Conservation (phyloP, 1,140 invertebrate genomes). For the Brachionus angularis region DNA sequence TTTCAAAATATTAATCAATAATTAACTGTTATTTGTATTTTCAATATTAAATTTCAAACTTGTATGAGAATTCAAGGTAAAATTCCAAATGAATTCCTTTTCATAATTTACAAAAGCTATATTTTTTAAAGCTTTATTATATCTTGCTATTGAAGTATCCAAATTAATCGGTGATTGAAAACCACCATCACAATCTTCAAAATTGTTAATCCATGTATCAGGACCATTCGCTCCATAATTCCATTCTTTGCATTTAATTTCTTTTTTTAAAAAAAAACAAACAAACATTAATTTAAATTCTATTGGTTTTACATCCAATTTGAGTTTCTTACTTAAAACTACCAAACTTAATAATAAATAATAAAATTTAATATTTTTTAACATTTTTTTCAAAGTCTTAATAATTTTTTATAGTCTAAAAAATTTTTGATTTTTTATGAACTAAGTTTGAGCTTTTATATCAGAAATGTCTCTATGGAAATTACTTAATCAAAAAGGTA, state of each 20-base stretch:
- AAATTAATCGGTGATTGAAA: slow-evolving; percentile 35
- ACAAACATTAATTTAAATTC: no score
- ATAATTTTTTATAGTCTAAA: no score
- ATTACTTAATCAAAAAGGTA: no score
- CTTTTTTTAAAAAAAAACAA: neutral
- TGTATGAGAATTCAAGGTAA: slow-evolving; percentile 11
- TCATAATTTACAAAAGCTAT: slow-evolving; percentile 46
- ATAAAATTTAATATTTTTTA: no score
- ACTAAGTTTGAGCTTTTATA: no score
- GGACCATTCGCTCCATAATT: slow-evolving; percentile 46
- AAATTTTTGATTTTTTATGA: no score
- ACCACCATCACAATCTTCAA: slow-evolving; percentile 37
- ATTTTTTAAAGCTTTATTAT: slow-evolving; percentile 45
- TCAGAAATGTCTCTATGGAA: no score
- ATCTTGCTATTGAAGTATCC: slow-evolving; percentile 44
- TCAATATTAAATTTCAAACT: neutral
- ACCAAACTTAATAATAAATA: no score
- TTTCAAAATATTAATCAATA: neutral
- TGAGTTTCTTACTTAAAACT: neutral
- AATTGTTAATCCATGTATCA: slow-evolving; percentile 46
- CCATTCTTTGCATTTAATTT: neutral
- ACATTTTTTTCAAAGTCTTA: no score
- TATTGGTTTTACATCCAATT: neutral
- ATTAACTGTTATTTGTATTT: neutral
- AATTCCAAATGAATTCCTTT: slow-evolving; percentile 44